A percentile compares a stretch with the other conserved stretches of the same genome.
These are phyloP conservation scores for Gorsachius magnificus DNA, from an alignment of 2,797 vertebrate species.

Conservation along the genomic window DNA sequence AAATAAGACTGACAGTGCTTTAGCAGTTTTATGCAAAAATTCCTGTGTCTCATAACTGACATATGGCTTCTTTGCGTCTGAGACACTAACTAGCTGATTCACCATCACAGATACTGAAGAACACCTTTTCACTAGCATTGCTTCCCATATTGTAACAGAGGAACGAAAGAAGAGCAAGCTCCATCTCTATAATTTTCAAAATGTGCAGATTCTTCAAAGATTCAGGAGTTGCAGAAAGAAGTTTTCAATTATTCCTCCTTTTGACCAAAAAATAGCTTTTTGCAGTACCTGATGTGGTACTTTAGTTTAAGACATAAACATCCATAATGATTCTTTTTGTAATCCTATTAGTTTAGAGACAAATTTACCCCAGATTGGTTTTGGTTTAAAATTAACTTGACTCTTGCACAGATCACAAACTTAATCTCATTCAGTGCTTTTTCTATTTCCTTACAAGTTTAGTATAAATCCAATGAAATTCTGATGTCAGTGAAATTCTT, in stretches of 20 bases:
- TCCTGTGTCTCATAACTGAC: not conserved
- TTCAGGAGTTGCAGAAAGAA: not conserved
- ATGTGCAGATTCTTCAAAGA: not conserved
- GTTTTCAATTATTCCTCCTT: not conserved
- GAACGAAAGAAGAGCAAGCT: not conserved
- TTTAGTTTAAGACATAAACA: not conserved
- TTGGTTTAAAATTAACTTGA: not conserved
- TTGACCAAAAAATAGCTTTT: not conserved
- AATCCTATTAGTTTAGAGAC: not conserved
- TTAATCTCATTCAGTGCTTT: not conserved
- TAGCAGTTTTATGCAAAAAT: not conserved
- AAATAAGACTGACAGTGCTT: not conserved
- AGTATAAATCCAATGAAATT: not conserved
- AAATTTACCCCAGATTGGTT: not conserved
- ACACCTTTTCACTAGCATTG: not conserved
- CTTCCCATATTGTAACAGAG: not conserved
- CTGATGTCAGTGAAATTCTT: not conserved
- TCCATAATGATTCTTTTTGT: fast-evolving
- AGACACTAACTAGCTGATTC: not conserved
- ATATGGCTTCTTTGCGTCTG: not conserved
- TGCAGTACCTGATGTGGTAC: not conserved
- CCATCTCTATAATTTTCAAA: not conserved
- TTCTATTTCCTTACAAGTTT: not conserved
- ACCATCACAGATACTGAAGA: not conserved
- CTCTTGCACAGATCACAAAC: not conserved